phyloP scores from a whole-genome alignment of 2,888 invertebrate species.

The Unio pictorum region DNA sequence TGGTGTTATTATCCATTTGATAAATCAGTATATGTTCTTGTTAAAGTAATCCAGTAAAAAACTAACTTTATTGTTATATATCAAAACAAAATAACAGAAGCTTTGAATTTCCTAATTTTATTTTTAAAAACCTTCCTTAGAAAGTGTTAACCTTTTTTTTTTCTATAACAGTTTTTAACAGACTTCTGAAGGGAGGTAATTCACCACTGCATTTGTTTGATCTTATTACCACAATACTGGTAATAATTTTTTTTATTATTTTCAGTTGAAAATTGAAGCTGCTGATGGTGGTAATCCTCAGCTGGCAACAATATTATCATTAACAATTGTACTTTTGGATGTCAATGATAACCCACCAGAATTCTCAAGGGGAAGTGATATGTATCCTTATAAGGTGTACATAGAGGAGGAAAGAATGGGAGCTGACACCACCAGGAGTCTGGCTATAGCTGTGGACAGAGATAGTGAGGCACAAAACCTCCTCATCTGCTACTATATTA shows the following conservation, averaged over 20 bases:
- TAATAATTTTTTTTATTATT: slow-evolving; percentile 1
- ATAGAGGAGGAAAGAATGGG: slow-evolving; percentile 46
- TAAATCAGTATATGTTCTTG: too few relatives aligned
- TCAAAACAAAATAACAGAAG: too few relatives aligned
- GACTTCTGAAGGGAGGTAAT: too few relatives aligned
- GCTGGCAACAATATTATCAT: slow-evolving; percentile 81
- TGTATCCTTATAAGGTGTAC: slow-evolving; percentile 40
- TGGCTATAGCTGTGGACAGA: slow-evolving; percentile 73
- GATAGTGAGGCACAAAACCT: slow-evolving; percentile 84
- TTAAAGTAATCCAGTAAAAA: too few relatives aligned
- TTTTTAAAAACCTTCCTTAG: too few relatives aligned
- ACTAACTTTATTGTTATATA: too few relatives aligned
- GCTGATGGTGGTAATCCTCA: slow-evolving; percentile 83
- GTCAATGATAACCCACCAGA: slow-evolving; percentile 66
- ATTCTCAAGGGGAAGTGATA: slow-evolving; percentile 43
- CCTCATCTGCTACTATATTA: slow-evolving; percentile 92
- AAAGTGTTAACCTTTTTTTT: too few relatives aligned
- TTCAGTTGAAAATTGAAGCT: slow-evolving; percentile 78
- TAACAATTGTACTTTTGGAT: slow-evolving; percentile 75
- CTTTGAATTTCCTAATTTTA: too few relatives aligned
- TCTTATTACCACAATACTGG: too few relatives aligned
- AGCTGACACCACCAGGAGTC: slow-evolving; percentile 31
- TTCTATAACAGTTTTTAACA: too few relatives aligned
- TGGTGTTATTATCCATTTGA: too few relatives aligned
- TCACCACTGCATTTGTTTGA: too few relatives aligned